Evolutionary conservation across 2,113 vertebrate species (phyloP).

Genomic region (Anguilla japonica): DNA sequence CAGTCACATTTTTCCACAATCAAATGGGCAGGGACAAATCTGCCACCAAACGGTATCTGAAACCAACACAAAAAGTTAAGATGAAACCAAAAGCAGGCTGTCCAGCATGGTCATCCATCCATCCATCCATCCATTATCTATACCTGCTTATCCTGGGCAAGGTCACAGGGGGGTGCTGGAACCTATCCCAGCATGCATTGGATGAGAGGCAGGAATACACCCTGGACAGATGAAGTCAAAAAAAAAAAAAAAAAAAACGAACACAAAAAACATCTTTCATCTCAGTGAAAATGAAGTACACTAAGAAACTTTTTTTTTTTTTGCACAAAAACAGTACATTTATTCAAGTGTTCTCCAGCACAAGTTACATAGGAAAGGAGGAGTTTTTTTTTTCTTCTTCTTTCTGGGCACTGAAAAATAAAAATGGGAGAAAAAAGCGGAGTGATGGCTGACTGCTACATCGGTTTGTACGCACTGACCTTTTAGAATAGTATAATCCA

Average conservation of each 20-base stretch:
- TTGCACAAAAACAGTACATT: constrained; percentile 88
- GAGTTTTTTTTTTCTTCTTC: constrained; percentile 49
- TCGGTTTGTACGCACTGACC: constrained; percentile 76
- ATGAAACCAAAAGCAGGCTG: neutral
- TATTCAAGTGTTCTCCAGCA: constrained; percentile 91
- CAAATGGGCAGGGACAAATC: no score
- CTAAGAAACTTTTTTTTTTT: constrained; percentile 41
- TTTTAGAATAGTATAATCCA: constrained; percentile 67
- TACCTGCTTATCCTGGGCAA: no score
- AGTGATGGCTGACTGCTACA: constrained; percentile 73
- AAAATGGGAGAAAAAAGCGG: constrained; percentile 73
- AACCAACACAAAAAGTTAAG: neutral
- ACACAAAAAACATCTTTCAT: neutral
- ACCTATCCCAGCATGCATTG: no score
- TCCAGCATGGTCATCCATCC: neutral
- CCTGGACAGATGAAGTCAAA: neutral
- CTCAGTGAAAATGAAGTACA: constrained; percentile 32
- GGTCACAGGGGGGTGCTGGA: no score
- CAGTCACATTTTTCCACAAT: no score
- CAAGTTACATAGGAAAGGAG: constrained; percentile 85
- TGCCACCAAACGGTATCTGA: neutral
- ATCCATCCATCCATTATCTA: no score
- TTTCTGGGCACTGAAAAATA: constrained; percentile 73
- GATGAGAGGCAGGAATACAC: no score
- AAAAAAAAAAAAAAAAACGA: neutral